Evolutionary conservation across 2,888 invertebrate species (phyloP).

Genomic region (Ophioninae sp.): DNA sequence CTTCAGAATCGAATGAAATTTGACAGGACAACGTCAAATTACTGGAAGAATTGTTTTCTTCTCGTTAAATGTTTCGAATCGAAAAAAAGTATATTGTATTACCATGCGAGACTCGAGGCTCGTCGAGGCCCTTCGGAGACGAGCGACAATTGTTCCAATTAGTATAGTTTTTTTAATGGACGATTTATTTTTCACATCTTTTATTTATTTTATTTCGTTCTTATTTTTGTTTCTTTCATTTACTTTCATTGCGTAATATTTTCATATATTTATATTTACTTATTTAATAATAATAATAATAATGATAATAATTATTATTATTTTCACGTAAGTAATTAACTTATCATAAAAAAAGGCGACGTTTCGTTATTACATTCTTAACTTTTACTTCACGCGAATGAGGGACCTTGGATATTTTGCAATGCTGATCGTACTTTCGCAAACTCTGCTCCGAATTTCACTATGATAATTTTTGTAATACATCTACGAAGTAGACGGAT

Average conservation of each 20-base stretch:
- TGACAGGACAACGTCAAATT: too few relatives aligned
- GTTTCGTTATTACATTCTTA: slow-evolving; percentile 21
- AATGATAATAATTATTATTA: not conserved
- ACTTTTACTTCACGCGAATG: slow-evolving; percentile 18
- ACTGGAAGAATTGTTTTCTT: too few relatives aligned
- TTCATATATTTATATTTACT: too few relatives aligned
- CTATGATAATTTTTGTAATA: slow-evolving; percentile 31
- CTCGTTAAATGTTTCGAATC: too few relatives aligned
- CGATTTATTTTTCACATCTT: not conserved
- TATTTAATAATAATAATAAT: too few relatives aligned
- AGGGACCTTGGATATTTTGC: slow-evolving; percentile 41
- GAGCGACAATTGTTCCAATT: not conserved
- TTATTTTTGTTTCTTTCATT: not conserved
- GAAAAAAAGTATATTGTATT: too few relatives aligned
- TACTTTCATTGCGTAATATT: not conserved
- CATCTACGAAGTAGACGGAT: not conserved
- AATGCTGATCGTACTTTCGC: slow-evolving; percentile 30
- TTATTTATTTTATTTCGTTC: not conserved
- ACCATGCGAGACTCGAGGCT: too few relatives aligned
- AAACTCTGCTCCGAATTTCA: slow-evolving; percentile 36
- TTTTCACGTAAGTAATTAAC: slow-evolving; percentile 18
- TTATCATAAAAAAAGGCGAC: not conserved
- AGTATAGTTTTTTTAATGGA: not conserved
- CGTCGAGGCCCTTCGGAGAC: too few relatives aligned
- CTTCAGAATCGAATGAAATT: too few relatives aligned